Percentiles rank a stretch among this genome's conserved stretches.
Evolutionary conservation across 2,888 invertebrate species (phyloP).

Genomic region (Epistrophe eligans): DNA sequence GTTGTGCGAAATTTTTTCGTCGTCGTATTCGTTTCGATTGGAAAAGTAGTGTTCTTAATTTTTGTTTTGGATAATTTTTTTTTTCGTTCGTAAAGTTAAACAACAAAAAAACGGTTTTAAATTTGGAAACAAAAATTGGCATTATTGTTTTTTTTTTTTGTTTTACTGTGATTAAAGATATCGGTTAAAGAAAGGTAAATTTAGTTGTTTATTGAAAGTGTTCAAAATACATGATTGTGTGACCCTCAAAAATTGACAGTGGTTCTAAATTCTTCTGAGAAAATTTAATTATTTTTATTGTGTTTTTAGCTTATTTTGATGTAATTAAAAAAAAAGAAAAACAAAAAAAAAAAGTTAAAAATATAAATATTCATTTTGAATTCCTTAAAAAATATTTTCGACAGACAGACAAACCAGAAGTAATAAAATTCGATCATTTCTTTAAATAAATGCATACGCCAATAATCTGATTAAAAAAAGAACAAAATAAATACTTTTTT

Average conservation of each 20-base stretch:
- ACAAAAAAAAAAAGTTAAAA: neutral
- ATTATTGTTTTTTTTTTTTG: neutral
- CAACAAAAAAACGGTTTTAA: slow-evolving; percentile 16
- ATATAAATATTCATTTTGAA: neutral
- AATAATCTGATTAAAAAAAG: neutral
- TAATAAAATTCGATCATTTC: neutral
- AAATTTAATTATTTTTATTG: neutral
- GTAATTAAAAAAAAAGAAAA: neutral
- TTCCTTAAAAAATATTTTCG: neutral
- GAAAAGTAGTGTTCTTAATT: neutral
- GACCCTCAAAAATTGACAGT: neutral
- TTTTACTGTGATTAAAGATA: neutral
- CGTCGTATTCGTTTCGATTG: slow-evolving; percentile 13
- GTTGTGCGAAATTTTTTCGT: slow-evolving; percentile 25
- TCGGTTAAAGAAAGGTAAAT: slow-evolving; percentile 8
- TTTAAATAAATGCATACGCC: neutral
- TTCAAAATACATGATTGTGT: neutral
- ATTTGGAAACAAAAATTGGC: slow-evolving; percentile 17
- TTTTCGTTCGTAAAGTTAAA: neutral
- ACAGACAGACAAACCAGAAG: too few species aligned
- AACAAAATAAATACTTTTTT: neutral
- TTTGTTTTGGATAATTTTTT: neutral
- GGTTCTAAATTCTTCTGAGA: neutral
- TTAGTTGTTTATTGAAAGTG: neutral
- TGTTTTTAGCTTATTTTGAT: neutral